Conservation (phyloP, 2,797 vertebrate species). For the Aeoliscus strigatus region DNA sequence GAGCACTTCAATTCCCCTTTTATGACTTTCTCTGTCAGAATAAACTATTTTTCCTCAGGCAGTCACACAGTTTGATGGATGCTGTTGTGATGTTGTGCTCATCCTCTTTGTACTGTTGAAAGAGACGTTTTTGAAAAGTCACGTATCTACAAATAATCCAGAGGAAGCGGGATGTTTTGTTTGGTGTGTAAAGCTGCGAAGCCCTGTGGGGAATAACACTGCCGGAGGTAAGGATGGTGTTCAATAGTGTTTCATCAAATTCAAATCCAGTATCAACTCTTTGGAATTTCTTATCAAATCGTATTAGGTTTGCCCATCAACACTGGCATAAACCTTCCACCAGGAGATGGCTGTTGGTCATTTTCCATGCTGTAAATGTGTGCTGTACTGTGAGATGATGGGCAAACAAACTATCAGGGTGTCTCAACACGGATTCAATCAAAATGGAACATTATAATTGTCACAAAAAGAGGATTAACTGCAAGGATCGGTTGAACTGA, state of each 20-base stretch:
- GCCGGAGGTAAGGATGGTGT: neutral
- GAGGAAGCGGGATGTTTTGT: constrained; percentile 5
- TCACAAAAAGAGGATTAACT: too few species aligned
- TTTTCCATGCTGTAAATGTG: too few species aligned
- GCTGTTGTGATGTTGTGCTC: constrained; percentile 18
- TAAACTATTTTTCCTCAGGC: constrained; percentile 23
- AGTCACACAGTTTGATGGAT: constrained; percentile 28
- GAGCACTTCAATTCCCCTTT: constrained; percentile 1
- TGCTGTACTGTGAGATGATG: too few species aligned
- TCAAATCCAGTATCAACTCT: neutral
- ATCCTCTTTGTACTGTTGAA: constrained; percentile 26
- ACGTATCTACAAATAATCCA: constrained; percentile 22
- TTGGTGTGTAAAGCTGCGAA: neutral
- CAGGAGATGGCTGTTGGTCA: too few species aligned
- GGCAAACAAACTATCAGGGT: too few species aligned
- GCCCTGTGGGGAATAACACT: neutral
- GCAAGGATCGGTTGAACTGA: too few species aligned
- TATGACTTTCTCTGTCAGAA: constrained; percentile 21
- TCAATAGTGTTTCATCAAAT: neutral
- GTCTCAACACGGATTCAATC: too few species aligned
- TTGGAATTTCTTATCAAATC: neutral
- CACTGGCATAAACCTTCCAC: neutral
- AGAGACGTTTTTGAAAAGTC: constrained; percentile 25
- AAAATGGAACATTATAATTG: too few species aligned
- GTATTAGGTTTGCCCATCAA: neutral